These are phyloP conservation scores for Scaptomyza pallida DNA, from an alignment of 1,140 invertebrate species.

Conservation along the genomic window DNA sequence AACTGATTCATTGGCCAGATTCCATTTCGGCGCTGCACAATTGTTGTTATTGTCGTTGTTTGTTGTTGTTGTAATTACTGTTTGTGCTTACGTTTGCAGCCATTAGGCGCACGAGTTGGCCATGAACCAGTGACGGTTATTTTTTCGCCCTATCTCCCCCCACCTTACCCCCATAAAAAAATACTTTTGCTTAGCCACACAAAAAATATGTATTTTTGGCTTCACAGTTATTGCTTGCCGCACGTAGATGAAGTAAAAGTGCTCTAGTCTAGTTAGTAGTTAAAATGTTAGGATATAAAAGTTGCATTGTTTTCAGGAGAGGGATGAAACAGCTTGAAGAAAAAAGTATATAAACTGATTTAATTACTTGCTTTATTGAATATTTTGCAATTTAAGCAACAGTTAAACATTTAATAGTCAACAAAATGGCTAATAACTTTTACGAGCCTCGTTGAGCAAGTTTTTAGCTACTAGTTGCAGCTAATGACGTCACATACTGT, in stretches of 20 bases:
- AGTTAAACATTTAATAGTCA: neutral
- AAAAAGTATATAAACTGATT: no score
- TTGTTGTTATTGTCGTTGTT: constrained; percentile 50
- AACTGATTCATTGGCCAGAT: constrained; percentile 76
- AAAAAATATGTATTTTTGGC: constrained; percentile 35
- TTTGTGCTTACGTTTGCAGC: constrained; percentile 56
- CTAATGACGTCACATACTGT: constrained; percentile 18
- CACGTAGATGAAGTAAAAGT: constrained; percentile 27
- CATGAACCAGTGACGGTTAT: constrained; percentile 72
- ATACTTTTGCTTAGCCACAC: constrained; percentile 41
- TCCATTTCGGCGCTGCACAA: constrained; percentile 67
- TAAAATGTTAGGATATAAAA: neutral
- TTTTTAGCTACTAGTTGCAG: constrained; percentile 18
- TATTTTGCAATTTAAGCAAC: neutral
- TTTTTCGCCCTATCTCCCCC: neutral
- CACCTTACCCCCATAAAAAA: constrained; percentile 10
- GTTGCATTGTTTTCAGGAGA: no score
- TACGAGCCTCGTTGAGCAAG: neutral
- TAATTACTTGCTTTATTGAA: no score
- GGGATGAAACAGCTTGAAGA: no score
- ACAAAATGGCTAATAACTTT: neutral
- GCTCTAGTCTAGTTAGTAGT: neutral
- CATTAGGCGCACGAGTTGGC: constrained; percentile 77
- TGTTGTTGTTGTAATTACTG: constrained; percentile 54
- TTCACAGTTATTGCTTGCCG: constrained; percentile 16